phyloP scores from a whole-genome alignment of 2,113 vertebrate genomes.

The Takifugu flavidus region DNA sequence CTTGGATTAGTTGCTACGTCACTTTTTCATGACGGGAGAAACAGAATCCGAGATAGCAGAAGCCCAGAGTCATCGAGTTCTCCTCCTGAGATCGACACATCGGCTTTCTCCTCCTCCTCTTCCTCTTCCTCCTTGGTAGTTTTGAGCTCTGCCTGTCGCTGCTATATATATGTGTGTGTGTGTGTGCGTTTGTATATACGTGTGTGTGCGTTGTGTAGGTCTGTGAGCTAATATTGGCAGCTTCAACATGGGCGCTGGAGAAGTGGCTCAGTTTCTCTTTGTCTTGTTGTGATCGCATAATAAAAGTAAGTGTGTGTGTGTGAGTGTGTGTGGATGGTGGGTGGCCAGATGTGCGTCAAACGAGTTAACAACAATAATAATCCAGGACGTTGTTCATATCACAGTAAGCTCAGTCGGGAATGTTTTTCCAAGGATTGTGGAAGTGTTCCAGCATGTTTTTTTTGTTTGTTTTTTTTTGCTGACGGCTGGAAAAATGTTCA shows the following conservation, averaged over 20 bases:
- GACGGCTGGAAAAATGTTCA: conserved; percentile 13
- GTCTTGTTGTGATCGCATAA: conserved; percentile 50
- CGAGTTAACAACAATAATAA: conserved; percentile 81
- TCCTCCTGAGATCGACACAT: conserved; percentile 69
- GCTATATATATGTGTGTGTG: conserved; percentile 24
- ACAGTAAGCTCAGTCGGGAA: conserved; percentile 63
- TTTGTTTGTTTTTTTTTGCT: not conserved
- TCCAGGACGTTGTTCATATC: conserved; percentile 84
- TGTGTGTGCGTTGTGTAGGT: conserved; percentile 53
- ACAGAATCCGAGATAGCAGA: conserved; percentile 75
- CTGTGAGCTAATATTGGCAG: conserved; percentile 66
- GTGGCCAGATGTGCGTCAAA: conserved; percentile 62
- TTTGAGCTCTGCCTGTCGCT: conserved; percentile 58
- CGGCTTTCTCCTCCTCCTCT: conserved; percentile 57
- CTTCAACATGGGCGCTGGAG: conserved; percentile 80
- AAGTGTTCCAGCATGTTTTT: conserved; percentile 26
- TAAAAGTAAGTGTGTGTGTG: conserved; percentile 50
- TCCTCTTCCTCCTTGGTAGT: conserved; percentile 68
- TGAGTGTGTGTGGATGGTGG: conserved; percentile 48
- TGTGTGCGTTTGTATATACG: conserved; percentile 10
- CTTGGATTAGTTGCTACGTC: conserved; percentile 81
- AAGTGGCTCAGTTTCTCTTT: conserved; percentile 71
- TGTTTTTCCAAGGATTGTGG: conserved; percentile 49
- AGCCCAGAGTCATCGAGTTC: conserved; percentile 70
- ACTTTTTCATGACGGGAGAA: conserved; percentile 80